Conservation (phyloP, 2,888 invertebrate genomes). For the Stenurella melanura region DNA sequence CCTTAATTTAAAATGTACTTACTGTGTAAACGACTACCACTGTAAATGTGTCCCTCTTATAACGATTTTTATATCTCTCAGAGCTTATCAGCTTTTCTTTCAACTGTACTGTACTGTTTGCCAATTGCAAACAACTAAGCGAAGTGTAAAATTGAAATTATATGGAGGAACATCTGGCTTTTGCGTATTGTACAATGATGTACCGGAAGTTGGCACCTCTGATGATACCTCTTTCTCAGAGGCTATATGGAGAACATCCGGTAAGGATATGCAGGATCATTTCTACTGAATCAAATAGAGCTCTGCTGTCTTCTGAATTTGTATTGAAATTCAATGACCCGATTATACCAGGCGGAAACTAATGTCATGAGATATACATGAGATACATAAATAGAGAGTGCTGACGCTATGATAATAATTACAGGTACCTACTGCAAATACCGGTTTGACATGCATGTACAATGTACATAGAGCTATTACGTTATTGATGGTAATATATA, state of each 20-base stretch:
- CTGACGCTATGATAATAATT: conserved; percentile 35
- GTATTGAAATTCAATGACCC: conserved; percentile 35
- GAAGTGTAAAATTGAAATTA: conserved; percentile 17
- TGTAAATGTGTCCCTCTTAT: not conserved
- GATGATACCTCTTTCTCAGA: conserved; percentile 36
- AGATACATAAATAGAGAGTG: conserved; percentile 16
- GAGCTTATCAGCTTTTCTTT: not conserved
- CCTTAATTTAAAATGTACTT: conserved; percentile 1
- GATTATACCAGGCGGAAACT: conserved; percentile 32
- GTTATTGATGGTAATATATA: conserved; percentile 12
- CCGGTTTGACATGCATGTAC: conserved; percentile 27
- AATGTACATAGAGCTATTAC: conserved; percentile 20
- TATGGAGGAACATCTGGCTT: conserved; percentile 61
- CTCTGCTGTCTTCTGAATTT: conserved; percentile 26
- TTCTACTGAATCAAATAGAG: conserved; percentile 20
- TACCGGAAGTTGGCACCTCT: conserved; percentile 61
- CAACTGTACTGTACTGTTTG: not conserved
- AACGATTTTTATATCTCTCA: not conserved
- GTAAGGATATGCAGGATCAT: conserved; percentile 27
- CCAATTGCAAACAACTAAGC: conserved; percentile 5
- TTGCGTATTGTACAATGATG: conserved; percentile 62
- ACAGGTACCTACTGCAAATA: conserved; percentile 18
- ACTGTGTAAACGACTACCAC: not conserved
- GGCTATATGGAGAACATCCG: conserved; percentile 46
- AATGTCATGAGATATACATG: conserved; percentile 7